Evolutionary conservation across 2,113 vertebrate species (phyloP), one percentile per base, ranked within the genome.

Genomic region (Phalacrocorax pelagicus): DNA sequence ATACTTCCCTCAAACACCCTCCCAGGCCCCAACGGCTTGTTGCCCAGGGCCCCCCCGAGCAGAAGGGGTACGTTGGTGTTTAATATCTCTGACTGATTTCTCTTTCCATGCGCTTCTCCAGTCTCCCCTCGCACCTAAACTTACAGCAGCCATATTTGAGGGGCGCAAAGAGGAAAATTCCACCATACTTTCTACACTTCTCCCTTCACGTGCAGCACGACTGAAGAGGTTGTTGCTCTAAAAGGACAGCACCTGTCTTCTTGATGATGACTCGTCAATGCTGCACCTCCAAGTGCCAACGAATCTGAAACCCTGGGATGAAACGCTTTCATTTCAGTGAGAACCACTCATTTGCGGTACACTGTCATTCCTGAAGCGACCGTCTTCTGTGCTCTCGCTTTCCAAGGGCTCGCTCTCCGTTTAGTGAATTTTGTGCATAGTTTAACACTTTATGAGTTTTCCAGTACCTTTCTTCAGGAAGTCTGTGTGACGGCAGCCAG

Each of bases 71-170:
- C 6, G 15, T 9, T 15, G 20, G 30, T 5, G n/a, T 71, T 71
- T 32, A 34, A 10, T 11, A 18, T 29, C 75, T 74, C 86, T 23
- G 70, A 71, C 20, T 40, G 49, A 73, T 78, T 81, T 42, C 61
- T 58, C 61, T 12, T 19, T 6, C 70, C 7, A 0, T 6, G 44
- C 13, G 2, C 11, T 26, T 26, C 15, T 12, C 52, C 80, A 4
- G 21, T 2, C 42, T 66, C 71, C 46, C 47, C 42, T 10, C 5
- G 24, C 71, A 75, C 57, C 75, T 15, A 36, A 54, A n/a, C 67
- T 46, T 2, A 9, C 1, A 30, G 52, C 0, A 7, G 8, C 74
- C 57, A 1, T 0, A 5, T 1, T 12, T 10, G 16, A n/a, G 54
- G 16, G 24, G 47, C 0, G 1, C 3, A 9, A n/a, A 61, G 57